Conservation (phyloP, 2,113 vertebrate genomes). For the Dasyornis broadbenti region DNA sequence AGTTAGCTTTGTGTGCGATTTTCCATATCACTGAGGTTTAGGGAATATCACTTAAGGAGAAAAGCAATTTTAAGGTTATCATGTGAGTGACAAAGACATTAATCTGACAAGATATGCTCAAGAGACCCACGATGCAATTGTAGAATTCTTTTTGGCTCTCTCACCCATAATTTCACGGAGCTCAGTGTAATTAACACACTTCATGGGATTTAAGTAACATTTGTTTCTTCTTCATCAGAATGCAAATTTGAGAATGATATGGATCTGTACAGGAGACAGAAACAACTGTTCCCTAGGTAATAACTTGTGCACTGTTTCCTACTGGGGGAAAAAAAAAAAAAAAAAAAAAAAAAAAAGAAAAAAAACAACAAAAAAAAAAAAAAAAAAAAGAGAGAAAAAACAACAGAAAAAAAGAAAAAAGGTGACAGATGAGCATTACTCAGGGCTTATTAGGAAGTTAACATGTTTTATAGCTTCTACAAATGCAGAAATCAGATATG, state of each 20-base stretch:
- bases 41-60: constrained; percentile 62
- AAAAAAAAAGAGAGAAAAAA: neutral
- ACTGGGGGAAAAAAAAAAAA: neutral
- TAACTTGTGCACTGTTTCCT: constrained; percentile 48
- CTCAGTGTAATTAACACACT: constrained; percentile 73
- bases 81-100: constrained; percentile 68
- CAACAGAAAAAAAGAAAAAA: neutral
- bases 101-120: constrained; percentile 69
- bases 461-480: constrained; percentile 59
- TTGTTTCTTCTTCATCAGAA: constrained; percentile 70
- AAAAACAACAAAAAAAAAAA: neutral
- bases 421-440: constrained; percentile 18
- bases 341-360: neutral
- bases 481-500: constrained; percentile 43
- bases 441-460: constrained; percentile 51
- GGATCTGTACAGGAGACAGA: constrained; percentile 57
- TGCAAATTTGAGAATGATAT: constrained; percentile 72
- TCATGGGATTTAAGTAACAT: constrained; percentile 71
- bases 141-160: constrained; percentile 56
- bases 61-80: constrained; percentile 71
- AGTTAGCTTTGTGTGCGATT: constrained; percentile 38
- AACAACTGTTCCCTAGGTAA: constrained; percentile 68
- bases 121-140: constrained; percentile 45
- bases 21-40: constrained; percentile 34
- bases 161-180: constrained; percentile 63